A percentile compares a stretch with the other conserved stretches of the same genome.
Evolutionary conservation across 2,113 vertebrate genomes (phyloP).

Genomic region (Eolophus roseicapilla): DNA sequence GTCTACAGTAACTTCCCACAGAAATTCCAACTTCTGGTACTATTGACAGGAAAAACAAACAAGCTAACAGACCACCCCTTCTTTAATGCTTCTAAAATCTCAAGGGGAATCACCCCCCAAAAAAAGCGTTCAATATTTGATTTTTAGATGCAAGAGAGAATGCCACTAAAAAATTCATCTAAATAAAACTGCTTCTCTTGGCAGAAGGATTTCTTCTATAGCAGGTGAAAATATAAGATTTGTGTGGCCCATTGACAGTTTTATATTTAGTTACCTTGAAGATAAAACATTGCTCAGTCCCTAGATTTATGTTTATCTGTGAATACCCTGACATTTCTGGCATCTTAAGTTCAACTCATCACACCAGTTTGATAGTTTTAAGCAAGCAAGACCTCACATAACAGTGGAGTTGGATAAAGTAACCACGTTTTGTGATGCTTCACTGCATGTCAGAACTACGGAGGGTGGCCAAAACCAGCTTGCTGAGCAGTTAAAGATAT

Average conservation of each 20-base stretch:
- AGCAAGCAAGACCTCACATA: neutral
- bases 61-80: rapidly evolving
- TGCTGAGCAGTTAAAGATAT: neutral
- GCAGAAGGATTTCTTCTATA: neutral
- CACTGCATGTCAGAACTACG: neutral
- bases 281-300: neutral
- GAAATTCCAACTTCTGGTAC: neutral
- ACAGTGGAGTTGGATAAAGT: neutral
- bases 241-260: neutral
- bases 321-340: neutral
- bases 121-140: rapidly evolving
- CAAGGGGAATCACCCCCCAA: neutral
- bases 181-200: neutral
- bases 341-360: neutral
- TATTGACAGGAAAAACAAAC: neutral
- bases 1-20: neutral
- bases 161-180: neutral
- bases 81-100: neutral
- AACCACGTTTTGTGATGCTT: neutral
- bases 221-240: neutral
- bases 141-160: neutral
- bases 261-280: neutral
- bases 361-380: neutral
- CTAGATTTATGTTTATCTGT: neutral
- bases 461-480: neutral